Base-by-base conservation (phyloP, 2,113 vertebrate species). In the Chionodraco myersi region DNA sequence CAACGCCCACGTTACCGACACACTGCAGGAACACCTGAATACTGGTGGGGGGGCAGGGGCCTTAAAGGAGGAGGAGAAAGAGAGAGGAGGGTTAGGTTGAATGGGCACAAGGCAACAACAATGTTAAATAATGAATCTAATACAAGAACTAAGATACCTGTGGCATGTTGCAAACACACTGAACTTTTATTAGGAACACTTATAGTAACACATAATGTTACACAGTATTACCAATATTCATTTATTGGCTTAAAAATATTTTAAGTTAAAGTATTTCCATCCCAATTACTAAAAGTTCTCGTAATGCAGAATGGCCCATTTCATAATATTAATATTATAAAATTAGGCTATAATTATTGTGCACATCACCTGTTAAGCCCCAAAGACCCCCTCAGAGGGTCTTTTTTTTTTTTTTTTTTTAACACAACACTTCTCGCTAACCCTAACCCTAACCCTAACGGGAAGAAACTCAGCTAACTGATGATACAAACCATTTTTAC, bases 1-100 rank as follows among this genome's bases (percentile, higher is more conserved):
- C 93, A 1, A 57, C 34, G 5, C 84, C 91, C 10, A 93, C 57
- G 18, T 93, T 95, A 11, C 85, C 85, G 1, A 15, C 5, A 72
- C 94, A 95, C 68, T 89, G 73, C 23, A 95, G 83, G 16, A 90
- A 79, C 10, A 72, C 90, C 0, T 82, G 12, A 0, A 95, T 80
- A 4, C 85, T 45, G 47, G 85, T 84, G 26, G 94, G 94, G 36
- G 94, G 93, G 61, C 94, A 95, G 59, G 94, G 83, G 16, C 93
- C 94, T 95, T 78, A 10, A 8, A 36, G 45, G 64, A 30, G 54
- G 26, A 49, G 41, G 12, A 36, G 41, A 26, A 48, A 4, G 30
- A 16, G 6, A n/a, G 8, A 41, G 10, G 10, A 36, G 45, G 4
- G 16, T n/a, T 13, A 34, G 30, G 67, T 21, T 15, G 23, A 63